A percentile compares a stretch with the other conserved stretches of the same genome.
Conservation (phyloP, 2,797 vertebrate genomes). For the Hapalemur alaotrensis region DNA sequence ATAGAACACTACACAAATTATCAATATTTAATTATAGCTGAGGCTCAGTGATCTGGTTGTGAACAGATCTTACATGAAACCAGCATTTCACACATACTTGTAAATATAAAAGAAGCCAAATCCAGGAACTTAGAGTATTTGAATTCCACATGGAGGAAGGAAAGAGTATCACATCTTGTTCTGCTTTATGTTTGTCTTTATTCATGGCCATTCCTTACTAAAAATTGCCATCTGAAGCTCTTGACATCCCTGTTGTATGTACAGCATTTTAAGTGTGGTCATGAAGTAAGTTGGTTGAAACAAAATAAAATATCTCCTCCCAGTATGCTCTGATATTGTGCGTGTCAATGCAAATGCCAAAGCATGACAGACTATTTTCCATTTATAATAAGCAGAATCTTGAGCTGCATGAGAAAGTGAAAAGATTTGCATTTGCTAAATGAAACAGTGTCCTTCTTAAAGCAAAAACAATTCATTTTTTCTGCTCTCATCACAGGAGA, state of each 20-base stretch:
- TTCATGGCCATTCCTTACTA: slow-evolving; percentile 29
- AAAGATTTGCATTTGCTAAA: slow-evolving; percentile 52
- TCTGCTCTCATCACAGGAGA: slow-evolving; percentile 27
- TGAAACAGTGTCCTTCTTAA: slow-evolving; percentile 52
- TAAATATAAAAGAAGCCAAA: slow-evolving; percentile 26
- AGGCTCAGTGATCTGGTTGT: neutral
- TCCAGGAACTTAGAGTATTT: slow-evolving; percentile 21
- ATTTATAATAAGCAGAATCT: slow-evolving; percentile 53
- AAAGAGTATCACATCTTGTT: neutral
- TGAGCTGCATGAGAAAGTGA: slow-evolving; percentile 33
- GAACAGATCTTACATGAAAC: slow-evolving; percentile 37
- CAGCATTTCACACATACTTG: neutral
- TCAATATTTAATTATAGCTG: slow-evolving; percentile 13
- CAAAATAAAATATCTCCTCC: slow-evolving; percentile 46
- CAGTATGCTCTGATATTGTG: neutral
- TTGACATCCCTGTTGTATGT: neutral
- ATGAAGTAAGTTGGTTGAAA: slow-evolving; percentile 56
- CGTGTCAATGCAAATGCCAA: slow-evolving; percentile 31
- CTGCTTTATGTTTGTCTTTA: slow-evolving; percentile 22
- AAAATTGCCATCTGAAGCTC: slow-evolving; percentile 43
- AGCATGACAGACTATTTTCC: slow-evolving; percentile 39
- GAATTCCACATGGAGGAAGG: slow-evolving; percentile 39
- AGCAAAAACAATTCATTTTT: slow-evolving; percentile 66
- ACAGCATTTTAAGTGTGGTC: slow-evolving; percentile 21
- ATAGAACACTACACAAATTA: neutral